Evolutionary conservation across 2,888 invertebrate genomes (phyloP).

Genomic region (Drosophila gaucha): DNA sequence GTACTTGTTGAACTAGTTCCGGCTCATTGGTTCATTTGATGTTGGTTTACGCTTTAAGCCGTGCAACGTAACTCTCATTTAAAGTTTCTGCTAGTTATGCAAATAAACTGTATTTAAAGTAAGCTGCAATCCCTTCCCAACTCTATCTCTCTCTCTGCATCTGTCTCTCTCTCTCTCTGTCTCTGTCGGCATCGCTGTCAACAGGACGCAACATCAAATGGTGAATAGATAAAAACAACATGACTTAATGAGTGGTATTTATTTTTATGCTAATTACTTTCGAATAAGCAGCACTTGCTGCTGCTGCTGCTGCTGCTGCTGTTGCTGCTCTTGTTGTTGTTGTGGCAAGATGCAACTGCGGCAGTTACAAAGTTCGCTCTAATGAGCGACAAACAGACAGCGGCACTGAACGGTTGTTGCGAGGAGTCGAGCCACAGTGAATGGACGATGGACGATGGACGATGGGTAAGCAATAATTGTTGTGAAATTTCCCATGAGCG

Average conservation of each 20-base stretch:
- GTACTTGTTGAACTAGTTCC: conserved; percentile 12
- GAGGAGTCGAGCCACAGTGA: not conserved
- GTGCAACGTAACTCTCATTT: conserved; percentile 3
- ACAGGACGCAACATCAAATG: conserved; percentile 59
- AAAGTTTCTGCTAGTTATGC: conserved; percentile 9
- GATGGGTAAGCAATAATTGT: conserved; percentile 65
- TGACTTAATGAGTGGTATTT: conserved; percentile 79
- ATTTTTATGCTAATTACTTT: conserved; percentile 80
- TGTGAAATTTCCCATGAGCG: conserved; percentile 44
- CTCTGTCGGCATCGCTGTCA: conserved; percentile 19
- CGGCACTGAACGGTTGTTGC: not conserved
- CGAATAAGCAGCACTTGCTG: conserved; percentile 59
- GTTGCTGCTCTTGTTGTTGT: conserved; percentile 8
- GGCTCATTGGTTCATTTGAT: conserved; percentile 4
- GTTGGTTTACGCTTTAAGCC: not conserved
- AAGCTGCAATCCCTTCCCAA: not conserved
- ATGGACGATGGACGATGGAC: conserved; percentile 35
- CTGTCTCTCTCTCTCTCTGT: not conserved
- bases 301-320: conserved; percentile 1
- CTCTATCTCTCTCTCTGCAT: not conserved
- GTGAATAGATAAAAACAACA: conserved; percentile 77
- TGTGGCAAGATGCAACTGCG: conserved; percentile 35
- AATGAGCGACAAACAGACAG: conserved; percentile 55
- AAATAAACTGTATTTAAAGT: conserved; percentile 18
- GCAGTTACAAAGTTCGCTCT: conserved; percentile 51